Conservation (phyloP, 2,888 invertebrate genomes). For the Allolobophora icterica region DNA sequence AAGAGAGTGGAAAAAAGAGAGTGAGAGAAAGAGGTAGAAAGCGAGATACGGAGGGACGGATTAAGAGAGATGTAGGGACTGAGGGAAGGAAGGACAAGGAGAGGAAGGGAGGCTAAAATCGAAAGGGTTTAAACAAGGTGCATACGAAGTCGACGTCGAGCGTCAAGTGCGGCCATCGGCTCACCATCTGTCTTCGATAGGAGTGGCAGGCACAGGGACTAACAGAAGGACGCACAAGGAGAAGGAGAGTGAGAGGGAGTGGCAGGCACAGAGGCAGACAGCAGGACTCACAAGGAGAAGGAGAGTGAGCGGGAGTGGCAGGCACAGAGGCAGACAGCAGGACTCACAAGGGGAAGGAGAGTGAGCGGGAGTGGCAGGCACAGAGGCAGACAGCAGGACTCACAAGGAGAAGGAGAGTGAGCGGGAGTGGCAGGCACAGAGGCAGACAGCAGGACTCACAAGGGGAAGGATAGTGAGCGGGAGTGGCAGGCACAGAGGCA, state of each 20-base stretch:
- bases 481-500: neutral
- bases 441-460: neutral
- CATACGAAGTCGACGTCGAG: neutral
- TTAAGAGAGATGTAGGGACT: neutral
- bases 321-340: no score
- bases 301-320: no score
- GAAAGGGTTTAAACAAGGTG: neutral
- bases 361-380: no score
- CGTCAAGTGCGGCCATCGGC: neutral
- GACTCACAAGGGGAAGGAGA: no score
- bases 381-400: no score
- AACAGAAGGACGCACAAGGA: neutral
- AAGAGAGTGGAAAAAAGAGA: neutral
- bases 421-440: neutral
- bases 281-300: no score
- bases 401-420: no score
- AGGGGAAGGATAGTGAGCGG: no score
- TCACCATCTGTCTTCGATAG: conserved; percentile 20
- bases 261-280: neutral
- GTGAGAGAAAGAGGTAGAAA: neutral
- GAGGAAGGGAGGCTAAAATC: neutral
- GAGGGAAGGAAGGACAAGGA: neutral
- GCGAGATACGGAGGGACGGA: neutral
- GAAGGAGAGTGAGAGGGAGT: neutral
- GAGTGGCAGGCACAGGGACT: neutral